phyloP scores from a whole-genome alignment of 2,888 invertebrate genomes.

The Athalia circularis region DNA sequence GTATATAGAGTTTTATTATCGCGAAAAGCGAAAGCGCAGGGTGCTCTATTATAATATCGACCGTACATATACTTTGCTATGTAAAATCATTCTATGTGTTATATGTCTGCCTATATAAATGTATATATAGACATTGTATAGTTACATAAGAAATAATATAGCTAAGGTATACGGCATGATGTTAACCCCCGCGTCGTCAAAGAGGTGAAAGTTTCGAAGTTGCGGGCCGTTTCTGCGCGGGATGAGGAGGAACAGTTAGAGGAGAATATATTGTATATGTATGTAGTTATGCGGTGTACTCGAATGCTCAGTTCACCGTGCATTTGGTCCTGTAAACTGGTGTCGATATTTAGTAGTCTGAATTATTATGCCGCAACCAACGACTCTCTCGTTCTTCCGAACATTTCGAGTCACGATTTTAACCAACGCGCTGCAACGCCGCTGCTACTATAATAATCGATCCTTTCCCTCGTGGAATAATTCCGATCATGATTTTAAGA shows the following conservation, averaged over 20 bases:
- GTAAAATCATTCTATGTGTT: background rate
- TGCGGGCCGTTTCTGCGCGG: too few relatives aligned
- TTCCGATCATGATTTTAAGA: too few relatives aligned
- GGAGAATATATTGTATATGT: too few relatives aligned
- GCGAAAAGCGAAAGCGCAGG: too few relatives aligned
- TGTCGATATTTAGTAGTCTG: constrained; percentile 32
- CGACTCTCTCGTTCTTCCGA: constrained; percentile 2
- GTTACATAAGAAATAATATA: constrained; percentile 2
- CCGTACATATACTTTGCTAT: too few relatives aligned
- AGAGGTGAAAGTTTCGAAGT: constrained; percentile 26
- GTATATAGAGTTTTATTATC: too few relatives aligned
- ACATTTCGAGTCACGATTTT: constrained; percentile 32
- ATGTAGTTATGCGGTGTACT: too few relatives aligned
- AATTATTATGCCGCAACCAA: background rate
- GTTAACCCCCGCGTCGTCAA: background rate
- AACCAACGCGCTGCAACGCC: background rate
- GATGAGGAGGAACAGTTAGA: constrained; percentile 10
- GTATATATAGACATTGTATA: too few relatives aligned
- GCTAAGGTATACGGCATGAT: too few relatives aligned
- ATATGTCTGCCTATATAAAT: too few relatives aligned
- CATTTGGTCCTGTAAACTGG: background rate
- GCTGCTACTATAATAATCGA: constrained; percentile 1
- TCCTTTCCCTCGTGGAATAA: background rate
- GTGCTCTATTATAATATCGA: too few relatives aligned
- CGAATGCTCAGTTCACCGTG: constrained; percentile 1